Base-by-base conservation (phyloP, 2,888 invertebrate species). In the Odontothrips loti region DNA sequence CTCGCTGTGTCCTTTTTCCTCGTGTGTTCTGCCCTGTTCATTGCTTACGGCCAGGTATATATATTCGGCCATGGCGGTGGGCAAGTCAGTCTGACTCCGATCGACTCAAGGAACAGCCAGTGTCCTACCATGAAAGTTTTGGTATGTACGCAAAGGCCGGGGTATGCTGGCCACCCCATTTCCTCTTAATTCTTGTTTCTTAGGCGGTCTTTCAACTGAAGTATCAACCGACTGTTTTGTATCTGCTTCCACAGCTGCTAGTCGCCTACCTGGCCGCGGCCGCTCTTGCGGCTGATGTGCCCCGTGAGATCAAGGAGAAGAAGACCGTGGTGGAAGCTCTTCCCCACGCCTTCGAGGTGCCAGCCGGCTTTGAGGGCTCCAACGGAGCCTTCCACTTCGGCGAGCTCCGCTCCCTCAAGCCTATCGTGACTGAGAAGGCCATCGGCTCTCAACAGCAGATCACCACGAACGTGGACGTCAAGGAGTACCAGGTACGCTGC, bases 101-200 rank as follows among this genome's bases (percentile, higher is more conserved):
- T 75, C 68, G 68, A 23, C 68, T 75, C 68, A 75, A 75, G 68
- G 68, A 75, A 75, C 68, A 75, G 68, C 12, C 68, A 75, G 68
- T 68, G 23, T 75, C 23, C 68, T 27, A 27, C 23, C 68, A 75
- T 75, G 68, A 75, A 75, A 75, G 68, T 27, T 27, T 10, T 27
- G 68, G 68, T 75, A 58, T 6, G 58, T 58, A 20, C 17, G 17
- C 6, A 11, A 1, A 58, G 58, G n/a, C 15, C 58, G 17, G 51
- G 15, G 15, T 6, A n/a, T 6, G 58, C 6, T 58, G 58, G 17
- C 58, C 20, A 51, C 11, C 1, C 51, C 51, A 15, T 20, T 20
- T 15, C 58, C 20, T 51, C 51, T 2, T 15, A 11, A 20, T 58
- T 6, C 51, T 51, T 51, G n/a, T 43, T 43, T 2, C 34, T 6